phyloP scores from a whole-genome alignment of 2,113 vertebrate species.

The Rhabdornis inornatus region DNA sequence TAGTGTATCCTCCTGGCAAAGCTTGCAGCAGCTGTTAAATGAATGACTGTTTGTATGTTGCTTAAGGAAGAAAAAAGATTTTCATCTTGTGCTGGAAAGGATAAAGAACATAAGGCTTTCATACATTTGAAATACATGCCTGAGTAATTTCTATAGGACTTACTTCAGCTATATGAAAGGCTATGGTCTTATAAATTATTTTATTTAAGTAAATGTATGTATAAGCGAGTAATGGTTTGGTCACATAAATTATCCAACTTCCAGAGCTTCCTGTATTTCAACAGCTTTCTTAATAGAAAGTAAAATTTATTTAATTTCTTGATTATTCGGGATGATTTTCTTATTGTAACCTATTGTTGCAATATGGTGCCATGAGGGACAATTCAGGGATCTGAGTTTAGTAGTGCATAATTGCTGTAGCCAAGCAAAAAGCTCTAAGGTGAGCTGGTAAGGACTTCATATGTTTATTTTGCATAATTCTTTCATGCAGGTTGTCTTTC shows the following conservation, averaged over 20 bases:
- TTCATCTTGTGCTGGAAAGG: not conserved
- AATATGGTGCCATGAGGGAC: not conserved
- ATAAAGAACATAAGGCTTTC: not conserved
- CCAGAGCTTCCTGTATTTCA: not conserved
- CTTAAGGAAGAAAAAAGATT: not conserved
- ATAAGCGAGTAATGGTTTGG: not conserved
- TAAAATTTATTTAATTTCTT: not conserved
- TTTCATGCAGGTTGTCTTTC: slow-evolving; percentile 78
- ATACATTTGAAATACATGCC: not conserved
- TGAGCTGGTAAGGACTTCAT: not conserved
- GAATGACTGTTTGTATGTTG: not conserved
- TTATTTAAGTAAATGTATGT: not conserved
- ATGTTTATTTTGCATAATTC: not conserved
- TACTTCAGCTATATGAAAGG: not conserved
- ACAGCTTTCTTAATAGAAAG: not conserved
- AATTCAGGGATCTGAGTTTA: not conserved
- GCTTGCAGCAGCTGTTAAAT: not conserved
- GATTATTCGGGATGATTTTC: not conserved
- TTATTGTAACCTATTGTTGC: not conserved
- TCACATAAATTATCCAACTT: not conserved
- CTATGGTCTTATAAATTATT: not conserved
- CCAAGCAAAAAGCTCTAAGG: not conserved
- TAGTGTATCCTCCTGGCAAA: not conserved
- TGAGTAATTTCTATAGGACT: not conserved
- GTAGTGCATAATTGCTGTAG: not conserved